A percentile compares a stretch with the other conserved stretches of the same genome.
These are phyloP conservation scores for Carcinoscorpius rotundicauda DNA, from an alignment of 1,140 invertebrate genomes.

Conservation along the genomic window DNA sequence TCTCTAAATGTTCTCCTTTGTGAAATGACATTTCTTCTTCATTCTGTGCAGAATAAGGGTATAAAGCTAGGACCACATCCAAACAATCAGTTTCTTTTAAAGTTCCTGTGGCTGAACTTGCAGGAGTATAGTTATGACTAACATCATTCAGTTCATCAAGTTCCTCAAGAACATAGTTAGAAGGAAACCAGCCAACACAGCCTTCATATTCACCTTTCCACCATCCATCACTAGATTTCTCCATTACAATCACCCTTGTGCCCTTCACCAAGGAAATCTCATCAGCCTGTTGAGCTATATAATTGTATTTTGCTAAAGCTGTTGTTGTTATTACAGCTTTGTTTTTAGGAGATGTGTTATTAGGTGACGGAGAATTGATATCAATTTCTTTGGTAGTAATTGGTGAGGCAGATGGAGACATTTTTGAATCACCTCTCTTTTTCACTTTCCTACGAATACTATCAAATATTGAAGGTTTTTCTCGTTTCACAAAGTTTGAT, in stretches of 20 bases:
- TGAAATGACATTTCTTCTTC: constrained; percentile 95
- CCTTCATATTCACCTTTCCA: constrained; percentile 86
- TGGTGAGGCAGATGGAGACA: constrained; percentile 22
- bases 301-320: constrained; percentile 94
- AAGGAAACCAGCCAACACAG: constrained; percentile 89
- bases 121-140: constrained; percentile 9
- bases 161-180: constrained; percentile 94
- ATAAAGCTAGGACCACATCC: constrained; percentile 86
- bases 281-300: constrained; percentile 91
- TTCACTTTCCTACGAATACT: constrained; percentile 90
- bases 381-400: constrained; percentile 23
- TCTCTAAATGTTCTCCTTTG: constrained; percentile 88
- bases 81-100: constrained; percentile 15
- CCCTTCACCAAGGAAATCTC: constrained; percentile 82
- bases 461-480: constrained; percentile 89
- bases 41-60: constrained; percentile 87
- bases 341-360: constrained; percentile 15
- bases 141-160: constrained; percentile 47
- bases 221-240: constrained; percentile 98
- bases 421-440: constrained; percentile 71
- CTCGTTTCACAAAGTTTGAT: constrained; percentile 97
- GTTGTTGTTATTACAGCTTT: constrained; percentile 16
- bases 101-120: constrained; percentile 12
- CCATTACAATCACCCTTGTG: constrained; percentile 74
- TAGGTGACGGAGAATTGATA: constrained; percentile 38